phyloP scores from a whole-genome alignment of 2,797 vertebrate genomes.

The Myotis pilosus region DNA sequence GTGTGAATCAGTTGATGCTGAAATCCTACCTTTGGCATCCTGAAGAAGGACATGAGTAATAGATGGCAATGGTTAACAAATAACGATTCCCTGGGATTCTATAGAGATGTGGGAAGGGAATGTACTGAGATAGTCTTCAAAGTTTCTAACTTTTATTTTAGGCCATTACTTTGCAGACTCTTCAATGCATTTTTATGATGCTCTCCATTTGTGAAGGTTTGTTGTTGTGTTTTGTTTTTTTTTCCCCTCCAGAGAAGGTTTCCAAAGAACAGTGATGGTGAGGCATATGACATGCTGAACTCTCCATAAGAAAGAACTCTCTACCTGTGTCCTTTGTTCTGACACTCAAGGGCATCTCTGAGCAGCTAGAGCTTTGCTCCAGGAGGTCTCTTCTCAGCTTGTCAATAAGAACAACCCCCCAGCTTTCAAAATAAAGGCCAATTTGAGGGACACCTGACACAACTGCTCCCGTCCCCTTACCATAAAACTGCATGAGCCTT shows the following conservation, averaged over 20 bases:
- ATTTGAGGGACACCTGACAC: not conserved
- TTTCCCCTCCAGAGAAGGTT: not conserved
- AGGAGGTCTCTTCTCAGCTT: not conserved
- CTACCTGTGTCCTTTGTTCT: not conserved
- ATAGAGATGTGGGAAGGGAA: not conserved
- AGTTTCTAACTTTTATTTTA: constrained; percentile 16
- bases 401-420: not conserved
- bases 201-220: not conserved
- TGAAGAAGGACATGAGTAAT: not conserved
- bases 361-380: not conserved
- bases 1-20: not conserved
- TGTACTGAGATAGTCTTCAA: not conserved
- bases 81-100: not conserved
- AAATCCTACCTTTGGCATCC: not conserved
- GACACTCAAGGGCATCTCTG: not conserved
- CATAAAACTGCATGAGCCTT: not conserved
- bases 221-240: not conserved
- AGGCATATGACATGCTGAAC: not conserved
- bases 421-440: constrained; percentile 35
- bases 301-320: not conserved
- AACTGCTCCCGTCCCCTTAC: not conserved
- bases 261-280: not conserved
- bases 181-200: not conserved
- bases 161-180: not conserved
- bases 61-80: not conserved